Base-by-base conservation (phyloP, 2,113 vertebrate genomes). In the Lota lota region DNA sequence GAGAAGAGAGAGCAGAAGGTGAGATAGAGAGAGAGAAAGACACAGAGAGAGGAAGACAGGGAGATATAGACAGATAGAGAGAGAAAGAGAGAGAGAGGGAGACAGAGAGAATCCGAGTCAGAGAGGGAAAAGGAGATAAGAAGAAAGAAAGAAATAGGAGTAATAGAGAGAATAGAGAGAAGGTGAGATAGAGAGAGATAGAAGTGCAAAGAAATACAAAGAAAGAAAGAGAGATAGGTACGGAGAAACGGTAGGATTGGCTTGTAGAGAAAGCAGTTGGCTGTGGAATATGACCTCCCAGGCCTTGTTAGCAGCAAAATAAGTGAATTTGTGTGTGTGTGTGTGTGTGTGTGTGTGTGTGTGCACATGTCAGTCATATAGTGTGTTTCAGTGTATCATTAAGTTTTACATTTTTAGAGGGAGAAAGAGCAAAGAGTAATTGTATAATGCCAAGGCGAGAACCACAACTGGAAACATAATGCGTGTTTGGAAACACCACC, bases 81-180 rank as follows among this genome's bases (percentile, higher is more conserved):
- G 2, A 4, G 28, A 3, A 5, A 28, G 1, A 28, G 28, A 28
- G 28, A 5, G 28, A 28, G 2, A 28, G 0, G 28, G 1, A 5
- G 40, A 47, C 5, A 47, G 40, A 47, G 40, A 47, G 40, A 47
- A 47, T 47, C 0, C 40, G 40, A 33, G 28, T 4, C 28, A 33
- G 28, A 47, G 40, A 47, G 6, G 40, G 12, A 14, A 47, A 47
- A 47, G 66, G 75, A 77, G 71, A 75, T 28, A n/a, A n/a, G 73
- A 73, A 59, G 71, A 75, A 57, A 22, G n/a, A 28, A 0, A 69
- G 50, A 24, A 76, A 80, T 14, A 36, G 21, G 57, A 61, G 73
- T 11, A 10, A 47, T 12, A 47, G 40, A 47, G 40, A 47, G 40
- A 47, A 10, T 2, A 56, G n/a, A 18, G 54, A 56, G n/a, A 56